phyloP scores from a whole-genome alignment of 2,797 vertebrate genomes.

The Lithobates pipiens region DNA sequence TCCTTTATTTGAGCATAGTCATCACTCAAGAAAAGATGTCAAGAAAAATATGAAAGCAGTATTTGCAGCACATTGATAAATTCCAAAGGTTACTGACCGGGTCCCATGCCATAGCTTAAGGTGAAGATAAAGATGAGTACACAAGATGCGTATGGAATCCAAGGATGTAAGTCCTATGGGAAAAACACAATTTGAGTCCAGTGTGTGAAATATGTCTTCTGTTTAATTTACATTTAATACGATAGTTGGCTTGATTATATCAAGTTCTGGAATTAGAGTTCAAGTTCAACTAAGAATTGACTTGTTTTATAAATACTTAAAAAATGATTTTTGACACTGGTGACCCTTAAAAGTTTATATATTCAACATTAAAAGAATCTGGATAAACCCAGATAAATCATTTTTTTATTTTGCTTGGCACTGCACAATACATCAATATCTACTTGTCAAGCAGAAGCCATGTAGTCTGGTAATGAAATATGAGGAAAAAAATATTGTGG shows the following conservation, averaged over 20 bases:
- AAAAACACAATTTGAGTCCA: neutral
- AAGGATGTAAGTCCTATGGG: slow-evolving; percentile 72
- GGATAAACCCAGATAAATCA: too few species aligned
- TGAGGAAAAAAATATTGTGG: neutral
- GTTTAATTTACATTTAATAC: neutral
- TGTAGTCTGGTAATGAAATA: neutral
- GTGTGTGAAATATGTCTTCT: neutral
- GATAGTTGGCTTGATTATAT: neutral
- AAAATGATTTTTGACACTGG: too few species aligned
- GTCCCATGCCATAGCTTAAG: slow-evolving; percentile 79
- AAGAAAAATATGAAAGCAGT: neutral
- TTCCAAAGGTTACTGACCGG: slow-evolving; percentile 73
- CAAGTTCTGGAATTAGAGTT: neutral
- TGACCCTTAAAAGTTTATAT: too few species aligned
- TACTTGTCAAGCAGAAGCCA: neutral
- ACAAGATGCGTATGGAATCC: slow-evolving; percentile 79
- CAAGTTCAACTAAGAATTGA: too few species aligned
- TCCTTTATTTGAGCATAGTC: neutral
- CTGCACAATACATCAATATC: neutral
- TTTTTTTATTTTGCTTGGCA: neutral
- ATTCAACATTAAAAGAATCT: too few species aligned
- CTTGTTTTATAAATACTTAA: too few species aligned
- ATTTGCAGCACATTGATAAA: neutral
- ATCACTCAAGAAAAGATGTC: neutral
- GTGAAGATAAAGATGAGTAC: slow-evolving; percentile 78